These are phyloP conservation scores for Passer montanus DNA, from an alignment of 2,113 vertebrate genomes.

Conservation along the genomic window DNA sequence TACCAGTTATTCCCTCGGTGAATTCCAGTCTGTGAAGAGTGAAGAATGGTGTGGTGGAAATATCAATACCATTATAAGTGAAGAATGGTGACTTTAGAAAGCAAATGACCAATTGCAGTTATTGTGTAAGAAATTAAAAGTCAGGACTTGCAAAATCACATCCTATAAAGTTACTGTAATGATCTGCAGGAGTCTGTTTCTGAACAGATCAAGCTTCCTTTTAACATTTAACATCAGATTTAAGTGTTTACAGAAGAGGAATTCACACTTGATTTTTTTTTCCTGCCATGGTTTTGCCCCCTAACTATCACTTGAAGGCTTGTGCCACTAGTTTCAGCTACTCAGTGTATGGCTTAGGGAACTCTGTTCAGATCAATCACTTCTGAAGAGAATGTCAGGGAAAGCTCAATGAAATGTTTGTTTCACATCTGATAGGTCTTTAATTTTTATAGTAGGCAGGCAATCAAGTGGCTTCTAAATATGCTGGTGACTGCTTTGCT, in stretches of 20 bases:
- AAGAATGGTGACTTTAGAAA: not conserved
- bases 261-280: not conserved
- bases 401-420: not conserved
- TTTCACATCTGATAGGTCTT: not conserved
- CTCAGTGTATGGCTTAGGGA: not conserved
- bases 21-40: not conserved
- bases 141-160: not conserved
- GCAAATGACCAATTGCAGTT: not conserved
- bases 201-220: not conserved
- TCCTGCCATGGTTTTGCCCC: accelerated
- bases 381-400: not conserved
- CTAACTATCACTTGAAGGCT: not conserved
- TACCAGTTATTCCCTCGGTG: not conserved
- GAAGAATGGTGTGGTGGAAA: not conserved
- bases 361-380: not conserved
- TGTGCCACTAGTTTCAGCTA: not conserved
- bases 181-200: not conserved
- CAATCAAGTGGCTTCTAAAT: not conserved
- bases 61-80: not conserved
- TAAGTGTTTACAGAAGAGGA: not conserved
- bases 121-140: not conserved
- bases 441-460: not conserved
- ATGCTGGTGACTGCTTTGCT: not conserved
- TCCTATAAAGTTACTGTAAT: not conserved
- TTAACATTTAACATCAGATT: not conserved